A percentile compares a stretch with the other conserved stretches of the same genome.
These are phyloP conservation scores for Oscheius sp. DNA, from an alignment of 2,888 invertebrate genomes.

Conservation along the genomic window DNA sequence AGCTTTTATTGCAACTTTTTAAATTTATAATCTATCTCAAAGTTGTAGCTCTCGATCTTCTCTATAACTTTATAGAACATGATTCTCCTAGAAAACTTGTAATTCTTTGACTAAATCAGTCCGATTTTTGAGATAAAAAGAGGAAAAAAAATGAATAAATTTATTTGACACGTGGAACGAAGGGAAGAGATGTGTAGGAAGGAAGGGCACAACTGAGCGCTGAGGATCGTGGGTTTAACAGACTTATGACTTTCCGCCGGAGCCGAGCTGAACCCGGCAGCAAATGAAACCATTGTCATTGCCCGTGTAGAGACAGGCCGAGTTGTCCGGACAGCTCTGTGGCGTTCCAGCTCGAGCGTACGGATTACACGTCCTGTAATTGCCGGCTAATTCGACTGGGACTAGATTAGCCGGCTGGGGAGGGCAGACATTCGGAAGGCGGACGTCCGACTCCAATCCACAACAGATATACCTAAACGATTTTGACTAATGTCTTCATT, in stretches of 20 bases:
- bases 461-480: constrained; percentile 65
- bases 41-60: too few species aligned
- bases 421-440: constrained; percentile 68
- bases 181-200: constrained; percentile 10
- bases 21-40: too few species aligned
- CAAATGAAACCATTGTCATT: constrained; percentile 69
- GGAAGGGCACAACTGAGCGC: constrained; percentile 27
- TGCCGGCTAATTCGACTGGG: constrained; percentile 67
- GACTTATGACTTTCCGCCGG: constrained; percentile 40
- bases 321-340: constrained; percentile 64
- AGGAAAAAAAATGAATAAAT: too few species aligned
- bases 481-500: neutral
- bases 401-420: constrained; percentile 69
- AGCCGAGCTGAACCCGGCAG: constrained; percentile 64
- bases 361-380: constrained; percentile 56
- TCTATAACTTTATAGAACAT: too few species aligned
- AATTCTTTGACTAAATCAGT: too few species aligned
- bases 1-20: too few species aligned
- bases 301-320: constrained; percentile 68
- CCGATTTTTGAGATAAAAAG: too few species aligned
- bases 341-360: constrained; percentile 66
- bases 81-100: too few species aligned
- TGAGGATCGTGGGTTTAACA: constrained; percentile 18
- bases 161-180: constrained; percentile 27
- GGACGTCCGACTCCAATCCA: constrained; percentile 66